Evolutionary conservation across 2,797 vertebrate species (phyloP).

Genomic region (Poecilia picta): DNA sequence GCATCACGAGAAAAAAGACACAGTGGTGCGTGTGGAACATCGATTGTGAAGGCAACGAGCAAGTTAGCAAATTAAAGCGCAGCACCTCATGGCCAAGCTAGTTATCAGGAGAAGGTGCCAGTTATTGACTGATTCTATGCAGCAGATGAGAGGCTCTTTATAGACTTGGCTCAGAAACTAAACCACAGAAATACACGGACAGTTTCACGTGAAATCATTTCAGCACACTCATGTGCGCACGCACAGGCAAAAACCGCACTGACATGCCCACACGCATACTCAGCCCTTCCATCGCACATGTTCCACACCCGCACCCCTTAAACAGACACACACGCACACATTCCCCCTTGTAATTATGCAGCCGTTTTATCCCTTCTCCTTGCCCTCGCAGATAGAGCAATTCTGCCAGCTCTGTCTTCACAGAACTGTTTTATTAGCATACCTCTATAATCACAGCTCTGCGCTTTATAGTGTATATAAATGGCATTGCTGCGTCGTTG

Average conservation of each 20-base stretch:
- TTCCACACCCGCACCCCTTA: conserved; percentile 33
- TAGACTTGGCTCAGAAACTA: conserved; percentile 43
- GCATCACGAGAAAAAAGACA: background rate
- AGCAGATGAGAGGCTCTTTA: conserved; percentile 63
- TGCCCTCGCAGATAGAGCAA: conserved; percentile 41
- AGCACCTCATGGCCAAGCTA: conserved; percentile 51
- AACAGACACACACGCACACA: conserved; percentile 22
- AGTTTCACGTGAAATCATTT: conserved; percentile 29
- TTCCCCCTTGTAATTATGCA: conserved; percentile 51
- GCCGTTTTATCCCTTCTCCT: conserved; percentile 48
- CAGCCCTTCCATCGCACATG: conserved; percentile 42
- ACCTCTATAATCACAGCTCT: conserved; percentile 65
- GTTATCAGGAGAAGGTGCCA: conserved; percentile 65
- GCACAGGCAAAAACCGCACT: conserved; percentile 37
- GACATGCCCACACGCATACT: conserved; percentile 57
- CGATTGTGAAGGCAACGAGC: conserved; percentile 4
- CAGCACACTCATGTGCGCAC: conserved; percentile 1
- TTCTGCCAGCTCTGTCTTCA: conserved; percentile 55
- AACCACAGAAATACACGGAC: conserved; percentile 43
- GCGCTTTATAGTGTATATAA: conserved; percentile 64
- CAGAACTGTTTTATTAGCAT: conserved; percentile 68
- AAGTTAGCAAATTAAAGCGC: conserved; percentile 50
- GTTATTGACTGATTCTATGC: conserved; percentile 72
- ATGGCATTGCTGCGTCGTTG: conserved; percentile 56
- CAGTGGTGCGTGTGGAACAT: background rate